Conservation (phyloP, 2,888 invertebrate genomes). For the Tortrix viridana region DNA sequence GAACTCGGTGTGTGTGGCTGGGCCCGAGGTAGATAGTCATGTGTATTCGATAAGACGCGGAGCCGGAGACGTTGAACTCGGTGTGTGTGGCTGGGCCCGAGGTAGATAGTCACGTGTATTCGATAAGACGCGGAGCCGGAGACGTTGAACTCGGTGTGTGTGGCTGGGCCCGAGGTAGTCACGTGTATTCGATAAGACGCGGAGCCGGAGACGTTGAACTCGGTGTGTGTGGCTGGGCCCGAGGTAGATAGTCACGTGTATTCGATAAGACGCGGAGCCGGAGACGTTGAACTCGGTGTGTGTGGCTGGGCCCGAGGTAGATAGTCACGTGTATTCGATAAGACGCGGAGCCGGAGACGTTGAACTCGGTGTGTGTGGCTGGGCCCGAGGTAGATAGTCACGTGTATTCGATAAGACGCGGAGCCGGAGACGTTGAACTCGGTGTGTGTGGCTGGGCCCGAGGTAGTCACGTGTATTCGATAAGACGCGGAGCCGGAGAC, state of each 20-base stretch:
- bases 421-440: neutral
- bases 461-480: too few species aligned
- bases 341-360: conserved; percentile 1
- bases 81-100: neutral
- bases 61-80: neutral
- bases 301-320: neutral
- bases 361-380: neutral
- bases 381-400: neutral
- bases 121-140: conserved; percentile 3
- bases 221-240: neutral
- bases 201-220: neutral
- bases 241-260: too few species aligned
- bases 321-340: too few species aligned
- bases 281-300: neutral
- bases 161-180: neutral
- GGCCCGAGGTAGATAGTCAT: too few species aligned
- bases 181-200: conserved; percentile 5
- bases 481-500: conserved; percentile 2
- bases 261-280: conserved; percentile 4
- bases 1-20: neutral
- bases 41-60: conserved; percentile 4
- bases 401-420: conserved; percentile 5
- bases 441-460: neutral
- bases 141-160: neutral
- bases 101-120: too few species aligned